A percentile compares a stretch with the other conserved stretches of the same genome.
Conservation (phyloP, 2,888 invertebrate species). For the Drosophila putrida region DNA sequence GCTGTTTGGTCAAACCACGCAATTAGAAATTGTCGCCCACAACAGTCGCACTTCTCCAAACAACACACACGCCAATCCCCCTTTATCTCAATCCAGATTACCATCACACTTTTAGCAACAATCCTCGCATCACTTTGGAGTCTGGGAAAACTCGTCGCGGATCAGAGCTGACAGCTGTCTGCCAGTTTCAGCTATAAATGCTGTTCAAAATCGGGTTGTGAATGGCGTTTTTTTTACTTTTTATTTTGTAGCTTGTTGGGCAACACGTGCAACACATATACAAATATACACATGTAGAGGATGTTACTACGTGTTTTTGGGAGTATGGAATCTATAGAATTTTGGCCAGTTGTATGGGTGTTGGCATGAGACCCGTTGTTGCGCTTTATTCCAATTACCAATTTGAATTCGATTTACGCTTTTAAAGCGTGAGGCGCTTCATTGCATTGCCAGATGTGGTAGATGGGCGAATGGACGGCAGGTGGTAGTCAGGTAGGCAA, state of each 20-base stretch:
- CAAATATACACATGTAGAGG: slow-evolving; percentile 19
- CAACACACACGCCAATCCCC: background rate
- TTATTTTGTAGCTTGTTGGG: slow-evolving; percentile 20
- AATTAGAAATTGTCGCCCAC: slow-evolving; percentile 55
- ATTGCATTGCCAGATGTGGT: slow-evolving; percentile 13
- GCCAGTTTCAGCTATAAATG: slow-evolving; percentile 55
- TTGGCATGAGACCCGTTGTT: slow-evolving; percentile 28
- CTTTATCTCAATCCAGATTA: background rate
- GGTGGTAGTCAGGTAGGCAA: slow-evolving; percentile 1
- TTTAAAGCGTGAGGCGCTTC: slow-evolving; percentile 46
- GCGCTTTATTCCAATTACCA: slow-evolving; percentile 73
- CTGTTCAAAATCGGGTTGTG: slow-evolving; percentile 65
- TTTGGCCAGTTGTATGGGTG: slow-evolving; percentile 19
- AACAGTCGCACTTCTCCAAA: slow-evolving; percentile 1
- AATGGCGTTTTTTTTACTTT: slow-evolving; percentile 30
- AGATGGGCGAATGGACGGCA: background rate
- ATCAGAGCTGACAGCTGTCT: slow-evolving; percentile 48
- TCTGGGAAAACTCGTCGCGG: slow-evolving; percentile 39
- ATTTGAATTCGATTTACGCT: slow-evolving; percentile 72
- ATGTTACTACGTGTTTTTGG: slow-evolving; percentile 56
- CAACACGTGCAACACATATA: slow-evolving; percentile 56
- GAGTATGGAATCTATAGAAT: slow-evolving; percentile 7
- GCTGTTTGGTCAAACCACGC: slow-evolving; percentile 30
- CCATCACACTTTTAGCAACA: slow-evolving; percentile 37
- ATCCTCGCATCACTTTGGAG: slow-evolving; percentile 11